phyloP scores from a whole-genome alignment of 1,140 invertebrate species.

The Tetragnatha versicolor region DNA sequence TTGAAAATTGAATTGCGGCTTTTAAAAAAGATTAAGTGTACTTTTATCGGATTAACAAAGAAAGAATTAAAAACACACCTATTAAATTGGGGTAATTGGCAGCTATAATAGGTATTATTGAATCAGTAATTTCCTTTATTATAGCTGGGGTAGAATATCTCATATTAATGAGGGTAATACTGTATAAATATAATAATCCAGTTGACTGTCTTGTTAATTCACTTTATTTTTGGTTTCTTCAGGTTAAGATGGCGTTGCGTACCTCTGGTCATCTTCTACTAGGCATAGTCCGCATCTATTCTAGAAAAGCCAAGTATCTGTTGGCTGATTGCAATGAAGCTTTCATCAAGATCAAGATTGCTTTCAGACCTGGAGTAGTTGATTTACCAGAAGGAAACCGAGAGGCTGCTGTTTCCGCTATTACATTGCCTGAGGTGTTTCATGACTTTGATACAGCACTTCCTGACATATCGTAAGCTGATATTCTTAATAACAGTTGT shows the following conservation, averaged over 20 bases:
- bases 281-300: slow-evolving; percentile 98
- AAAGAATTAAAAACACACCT: too few relatives aligned
- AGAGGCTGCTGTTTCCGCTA: slow-evolving; percentile 68
- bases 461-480: slow-evolving; percentile 87
- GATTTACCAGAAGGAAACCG: slow-evolving; percentile 96
- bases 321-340: slow-evolving; percentile 99
- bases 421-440: slow-evolving; percentile 62
- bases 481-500: too few relatives aligned
- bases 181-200: too few relatives aligned
- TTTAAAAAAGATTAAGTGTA: too few relatives aligned
- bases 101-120: too few relatives aligned
- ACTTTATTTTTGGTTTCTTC: slow-evolving; percentile 55
- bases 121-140: too few relatives aligned
- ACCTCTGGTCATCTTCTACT: slow-evolving; percentile 97
- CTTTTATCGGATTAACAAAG: too few relatives aligned
- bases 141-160: too few relatives aligned
- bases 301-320: slow-evolving; percentile 97
- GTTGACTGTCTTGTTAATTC: too few relatives aligned
- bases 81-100: too few relatives aligned
- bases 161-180: too few relatives aligned
- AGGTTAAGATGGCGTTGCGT: slow-evolving; percentile 97
- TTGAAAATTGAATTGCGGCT: too few relatives aligned
- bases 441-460: slow-evolving; percentile 92
- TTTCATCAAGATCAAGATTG: slow-evolving; percentile 99
- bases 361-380: slow-evolving; percentile 97